Conservation (phyloP, 2,797 vertebrate genomes). For the Sarcophilus harrisii region DNA sequence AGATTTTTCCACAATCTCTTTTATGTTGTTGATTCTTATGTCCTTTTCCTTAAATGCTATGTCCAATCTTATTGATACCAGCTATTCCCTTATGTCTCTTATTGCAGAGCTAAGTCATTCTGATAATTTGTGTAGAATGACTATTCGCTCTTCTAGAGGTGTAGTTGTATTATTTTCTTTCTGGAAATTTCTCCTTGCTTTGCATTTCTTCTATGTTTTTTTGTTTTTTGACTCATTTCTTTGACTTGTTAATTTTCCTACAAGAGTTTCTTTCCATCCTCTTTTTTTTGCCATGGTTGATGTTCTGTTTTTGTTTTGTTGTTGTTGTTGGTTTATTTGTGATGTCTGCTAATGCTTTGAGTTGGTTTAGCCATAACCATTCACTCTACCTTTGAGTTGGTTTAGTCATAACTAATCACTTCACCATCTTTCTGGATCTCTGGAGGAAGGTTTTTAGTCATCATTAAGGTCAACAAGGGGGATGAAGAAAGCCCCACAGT, state of each 20-base stretch:
- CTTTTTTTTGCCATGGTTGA: not conserved
- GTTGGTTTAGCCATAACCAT: not conserved
- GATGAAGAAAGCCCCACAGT: not conserved
- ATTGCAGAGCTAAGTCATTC: not conserved
- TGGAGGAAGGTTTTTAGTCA: not conserved
- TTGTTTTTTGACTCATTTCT: not conserved
- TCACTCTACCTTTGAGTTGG: not conserved
- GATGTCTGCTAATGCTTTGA: not conserved
- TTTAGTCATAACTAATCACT: not conserved
- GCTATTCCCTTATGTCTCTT: not conserved
- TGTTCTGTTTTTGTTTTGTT: not conserved
- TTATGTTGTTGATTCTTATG: not conserved
- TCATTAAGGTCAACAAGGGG: not conserved
- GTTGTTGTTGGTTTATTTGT: not conserved
- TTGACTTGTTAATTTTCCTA: not conserved
- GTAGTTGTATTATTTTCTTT: not conserved
- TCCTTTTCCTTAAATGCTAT: not conserved
- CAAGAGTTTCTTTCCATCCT: not conserved
- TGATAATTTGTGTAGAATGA: not conserved
- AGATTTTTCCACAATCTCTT: not conserved
- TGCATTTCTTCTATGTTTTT: not conserved
- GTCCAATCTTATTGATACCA: not conserved
- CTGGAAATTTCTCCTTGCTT: not conserved
- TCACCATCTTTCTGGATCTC: not conserved
- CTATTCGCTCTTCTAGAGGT: not conserved